Conservation (phyloP, 1,140 invertebrate genomes). For the Drosophila santomea region DNA sequence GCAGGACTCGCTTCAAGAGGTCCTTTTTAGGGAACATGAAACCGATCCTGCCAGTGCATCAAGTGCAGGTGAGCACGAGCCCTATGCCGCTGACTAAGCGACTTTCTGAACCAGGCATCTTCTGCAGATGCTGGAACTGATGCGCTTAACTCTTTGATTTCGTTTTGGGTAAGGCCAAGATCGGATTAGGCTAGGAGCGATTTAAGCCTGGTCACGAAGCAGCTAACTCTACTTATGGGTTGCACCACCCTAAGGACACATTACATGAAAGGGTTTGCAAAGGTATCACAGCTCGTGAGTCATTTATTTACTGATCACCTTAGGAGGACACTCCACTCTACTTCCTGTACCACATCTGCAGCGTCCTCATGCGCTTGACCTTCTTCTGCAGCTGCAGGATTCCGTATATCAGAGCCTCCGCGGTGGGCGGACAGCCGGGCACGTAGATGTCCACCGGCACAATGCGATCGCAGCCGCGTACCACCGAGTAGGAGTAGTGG, state of each 20-base stretch:
- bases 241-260: background rate
- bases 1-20: slow-evolving; percentile 12
- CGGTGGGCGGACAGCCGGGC: slow-evolving; percentile 98
- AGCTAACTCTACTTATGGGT: background rate
- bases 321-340: slow-evolving; percentile 85
- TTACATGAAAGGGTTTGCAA: too few relatives aligned
- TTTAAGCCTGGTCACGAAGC: background rate
- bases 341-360: slow-evolving; percentile 96
- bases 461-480: slow-evolving; percentile 98
- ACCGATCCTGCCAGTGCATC: slow-evolving; percentile 20
- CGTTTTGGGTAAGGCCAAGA: slow-evolving; percentile 17
- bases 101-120: slow-evolving; percentile 28
- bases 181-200: slow-evolving; percentile 7
- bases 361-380: slow-evolving; percentile 93
- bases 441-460: slow-evolving; percentile 99
- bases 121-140: slow-evolving; percentile 44
- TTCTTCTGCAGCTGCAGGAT: slow-evolving; percentile 98
- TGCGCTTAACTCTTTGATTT: slow-evolving; percentile 74
- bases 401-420: slow-evolving; percentile 97
- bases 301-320: background rate
- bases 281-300: background rate
- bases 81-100: slow-evolving; percentile 57
- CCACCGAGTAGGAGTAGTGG: slow-evolving; percentile 99
- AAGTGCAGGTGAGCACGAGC: slow-evolving; percentile 79
- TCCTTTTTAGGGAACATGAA: slow-evolving; percentile 1